A percentile compares a stretch with the other conserved stretches of the same genome.
phyloP scores from a whole-genome alignment of 2,113 vertebrate species.

The Antennarius striatus region DNA sequence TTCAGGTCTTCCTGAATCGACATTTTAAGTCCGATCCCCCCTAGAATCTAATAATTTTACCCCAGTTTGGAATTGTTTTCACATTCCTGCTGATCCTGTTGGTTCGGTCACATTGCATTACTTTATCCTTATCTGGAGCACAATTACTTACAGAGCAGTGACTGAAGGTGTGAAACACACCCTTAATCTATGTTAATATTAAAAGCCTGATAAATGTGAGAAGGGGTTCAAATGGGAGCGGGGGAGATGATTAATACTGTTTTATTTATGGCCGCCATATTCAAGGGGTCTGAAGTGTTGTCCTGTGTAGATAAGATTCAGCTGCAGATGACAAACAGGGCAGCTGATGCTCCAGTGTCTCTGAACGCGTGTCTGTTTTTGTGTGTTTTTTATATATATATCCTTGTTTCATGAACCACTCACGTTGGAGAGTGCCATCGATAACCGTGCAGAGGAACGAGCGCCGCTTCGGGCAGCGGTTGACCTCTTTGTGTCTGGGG shows the following conservation, averaged over 20 bases:
- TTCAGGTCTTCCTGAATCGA: too few relatives aligned
- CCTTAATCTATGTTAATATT: slow-evolving; percentile 78
- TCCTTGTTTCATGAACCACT: slow-evolving; percentile 23
- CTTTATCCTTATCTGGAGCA: slow-evolving; percentile 39
- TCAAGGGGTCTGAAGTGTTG: slow-evolving; percentile 68
- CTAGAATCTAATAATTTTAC: too few relatives aligned
- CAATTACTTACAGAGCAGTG: slow-evolving; percentile 33
- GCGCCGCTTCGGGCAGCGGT: neutral
- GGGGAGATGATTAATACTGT: slow-evolving; percentile 72
- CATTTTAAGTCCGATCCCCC: too few relatives aligned
- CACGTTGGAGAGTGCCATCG: slow-evolving; percentile 14
- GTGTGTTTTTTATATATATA: neutral
- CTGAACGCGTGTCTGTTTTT: neutral
- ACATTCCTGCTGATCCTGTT: neutral
- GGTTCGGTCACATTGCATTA: neutral
- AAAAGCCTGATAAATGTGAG: slow-evolving; percentile 78
- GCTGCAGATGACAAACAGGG: slow-evolving; percentile 44
- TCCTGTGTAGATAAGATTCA: slow-evolving; percentile 53
- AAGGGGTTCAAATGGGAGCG: slow-evolving; percentile 59
- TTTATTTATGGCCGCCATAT: slow-evolving; percentile 76
- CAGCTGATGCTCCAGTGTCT: slow-evolving; percentile 35
- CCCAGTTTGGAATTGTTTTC: too few relatives aligned
- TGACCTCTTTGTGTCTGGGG: slow-evolving; percentile 60
- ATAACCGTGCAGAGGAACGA: neutral
- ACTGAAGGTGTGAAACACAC: slow-evolving; percentile 61